A percentile compares a stretch with the other conserved stretches of the same genome.
phyloP scores from a whole-genome alignment of 2,888 invertebrate species.

The Cosmorhoe ocellata region DNA sequence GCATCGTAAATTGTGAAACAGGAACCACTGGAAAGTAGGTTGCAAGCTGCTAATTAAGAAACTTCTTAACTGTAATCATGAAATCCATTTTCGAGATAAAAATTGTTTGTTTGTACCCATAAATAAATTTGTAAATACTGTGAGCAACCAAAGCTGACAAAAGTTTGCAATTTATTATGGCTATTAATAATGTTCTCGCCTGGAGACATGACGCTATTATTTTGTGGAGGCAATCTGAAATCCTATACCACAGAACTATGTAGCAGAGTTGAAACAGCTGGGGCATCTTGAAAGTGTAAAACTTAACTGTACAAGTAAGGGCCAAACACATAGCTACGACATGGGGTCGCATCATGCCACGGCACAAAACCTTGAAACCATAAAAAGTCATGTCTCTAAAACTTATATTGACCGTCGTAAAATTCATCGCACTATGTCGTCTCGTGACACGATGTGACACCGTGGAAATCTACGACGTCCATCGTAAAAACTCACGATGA shows the following conservation, averaged over 20 bases:
- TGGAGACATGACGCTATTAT: slow-evolving; percentile 65
- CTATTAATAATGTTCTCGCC: slow-evolving; percentile 65
- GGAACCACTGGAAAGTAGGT: slow-evolving; percentile 9
- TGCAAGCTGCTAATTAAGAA: slow-evolving; percentile 29
- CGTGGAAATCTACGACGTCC: too few relatives aligned
- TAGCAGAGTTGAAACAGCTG: background rate
- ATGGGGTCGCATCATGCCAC: too few relatives aligned
- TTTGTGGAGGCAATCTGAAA: slow-evolving; percentile 48
- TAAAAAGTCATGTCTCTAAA: too few relatives aligned
- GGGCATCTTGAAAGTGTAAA: background rate
- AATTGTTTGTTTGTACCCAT: slow-evolving; percentile 33
- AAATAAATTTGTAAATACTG: slow-evolving; percentile 53
- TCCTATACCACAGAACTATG: slow-evolving; percentile 13
- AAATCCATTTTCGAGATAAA: slow-evolving; percentile 36
- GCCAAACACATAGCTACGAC: too few relatives aligned
- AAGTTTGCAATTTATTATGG: slow-evolving; percentile 66
- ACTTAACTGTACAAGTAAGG: too few relatives aligned
- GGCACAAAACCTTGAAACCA: too few relatives aligned
- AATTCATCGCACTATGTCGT: too few relatives aligned
- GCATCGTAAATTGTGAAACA: slow-evolving; percentile 2
- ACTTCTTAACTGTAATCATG: slow-evolving; percentile 34
- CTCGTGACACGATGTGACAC: too few relatives aligned
- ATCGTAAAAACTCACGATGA: too few relatives aligned
- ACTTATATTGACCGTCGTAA: too few relatives aligned
- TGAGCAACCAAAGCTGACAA: slow-evolving; percentile 59